Base-by-base conservation (phyloP, 2,113 vertebrate species). In the Ploceus nigricollis region DNA sequence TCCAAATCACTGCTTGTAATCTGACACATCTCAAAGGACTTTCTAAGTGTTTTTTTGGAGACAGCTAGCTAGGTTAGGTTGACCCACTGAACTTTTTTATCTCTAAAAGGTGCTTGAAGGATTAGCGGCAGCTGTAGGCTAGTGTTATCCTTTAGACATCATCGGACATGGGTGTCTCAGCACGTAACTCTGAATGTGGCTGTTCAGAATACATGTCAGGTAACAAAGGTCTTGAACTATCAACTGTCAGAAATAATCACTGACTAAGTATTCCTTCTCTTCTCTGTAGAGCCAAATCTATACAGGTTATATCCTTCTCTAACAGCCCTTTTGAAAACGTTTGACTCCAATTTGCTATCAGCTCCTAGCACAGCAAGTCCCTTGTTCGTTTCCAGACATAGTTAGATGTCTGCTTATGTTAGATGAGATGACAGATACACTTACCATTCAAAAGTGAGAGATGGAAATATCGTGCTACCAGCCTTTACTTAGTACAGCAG, bases 1-100 rank as follows among this genome's bases (percentile, higher is more conserved):
- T 95, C n/a, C 61, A 91, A 76, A 92, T 88, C 79, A 69, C 63
- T 73, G 14, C 31, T 73, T 90, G 54, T 88, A 90, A 95, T 86
- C 45, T 80, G 82, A 94, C 25, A 63, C 30, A 47, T 88, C 88
- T 95, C 85, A 66, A 70, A 90, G 71, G 76, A 80, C 42, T 76
- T 86, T 44, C 27, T 71, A 57, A 87, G 17, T 79, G 53, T 35
- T 75, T 73, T 17, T 81, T 69, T 89, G 83, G 40, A 80, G 61
- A 65, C 53, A 85, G 65, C 61, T 91, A 61, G 40, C 63, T 69
- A 56, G 35, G 40, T 87, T 93, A 76, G 12, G 44, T 93, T 97
- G 85, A 92, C 40, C n/a, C 48, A 64, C n/a, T 85, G 73, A 79
- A 53, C 47, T 44, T 47, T 47, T 90, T 82, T 90, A 61, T 79